These are phyloP conservation scores for Notodonta ziczac DNA, from an alignment of 2,888 invertebrate species.

Conservation along the genomic window DNA sequence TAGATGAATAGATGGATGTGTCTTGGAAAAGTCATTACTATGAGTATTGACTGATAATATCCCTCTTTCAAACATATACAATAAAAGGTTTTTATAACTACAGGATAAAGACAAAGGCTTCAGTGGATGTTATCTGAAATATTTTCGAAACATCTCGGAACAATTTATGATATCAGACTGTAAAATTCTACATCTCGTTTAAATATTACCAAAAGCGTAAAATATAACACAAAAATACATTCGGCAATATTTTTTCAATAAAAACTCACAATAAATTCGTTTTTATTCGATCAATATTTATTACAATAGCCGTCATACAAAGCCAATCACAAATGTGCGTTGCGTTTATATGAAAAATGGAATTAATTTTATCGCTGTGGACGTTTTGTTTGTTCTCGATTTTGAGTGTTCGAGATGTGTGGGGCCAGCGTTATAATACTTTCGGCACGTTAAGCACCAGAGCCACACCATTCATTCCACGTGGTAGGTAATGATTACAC, in stretches of 20 bases:
- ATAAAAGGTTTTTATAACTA: no score
- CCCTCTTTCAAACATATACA: no score
- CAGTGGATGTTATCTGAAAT: no score
- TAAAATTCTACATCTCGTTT: neutral
- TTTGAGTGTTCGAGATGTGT: slow-evolving; percentile 12
- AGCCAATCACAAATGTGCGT: slow-evolving; percentile 29
- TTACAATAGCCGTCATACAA: slow-evolving; percentile 26
- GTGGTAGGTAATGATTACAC: slow-evolving; percentile 5
- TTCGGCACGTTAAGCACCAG: neutral
- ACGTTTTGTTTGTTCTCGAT: slow-evolving; percentile 21
- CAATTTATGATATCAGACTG: no score
- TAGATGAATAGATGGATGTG: no score
- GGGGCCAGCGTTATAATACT: slow-evolving; percentile 7
- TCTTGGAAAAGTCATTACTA: no score
- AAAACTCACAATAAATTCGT: slow-evolving; percentile 37
- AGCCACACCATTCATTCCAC: slow-evolving; percentile 8
- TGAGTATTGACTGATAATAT: no score
- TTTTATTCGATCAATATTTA: slow-evolving; percentile 44
- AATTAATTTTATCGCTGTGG: slow-evolving; percentile 23
- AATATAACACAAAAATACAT: slow-evolving; percentile 5
- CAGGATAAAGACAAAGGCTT: no score
- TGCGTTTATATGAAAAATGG: slow-evolving; percentile 34
- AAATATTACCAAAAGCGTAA: slow-evolving; percentile 12
- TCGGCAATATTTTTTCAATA: slow-evolving; percentile 39
- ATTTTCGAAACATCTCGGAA: no score